Percentiles rank a stretch among this genome's conserved stretches.
phyloP scores from a whole-genome alignment of 2,113 vertebrate genomes.

The Nasalis larvatus region DNA sequence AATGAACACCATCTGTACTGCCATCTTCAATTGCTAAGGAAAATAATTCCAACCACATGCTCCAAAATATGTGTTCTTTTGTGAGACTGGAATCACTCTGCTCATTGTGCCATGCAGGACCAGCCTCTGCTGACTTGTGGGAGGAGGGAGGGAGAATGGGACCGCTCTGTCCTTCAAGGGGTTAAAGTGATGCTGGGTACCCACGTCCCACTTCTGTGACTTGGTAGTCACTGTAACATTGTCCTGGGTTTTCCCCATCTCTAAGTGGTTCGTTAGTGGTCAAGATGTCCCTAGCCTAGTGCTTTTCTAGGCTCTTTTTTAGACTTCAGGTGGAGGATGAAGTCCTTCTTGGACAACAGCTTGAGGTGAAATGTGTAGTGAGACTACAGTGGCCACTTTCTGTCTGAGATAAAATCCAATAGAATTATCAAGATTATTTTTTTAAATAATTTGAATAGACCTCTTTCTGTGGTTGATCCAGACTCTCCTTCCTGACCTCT shows the following conservation, averaged over 20 bases:
- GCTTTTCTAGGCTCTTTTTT: background rate
- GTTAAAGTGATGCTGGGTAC: accelerated
- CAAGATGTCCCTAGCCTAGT: background rate
- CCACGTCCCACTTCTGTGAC: background rate
- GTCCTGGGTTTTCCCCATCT: background rate
- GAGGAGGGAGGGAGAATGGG: background rate
- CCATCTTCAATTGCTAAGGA: conserved; percentile 38
- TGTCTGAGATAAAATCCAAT: background rate
- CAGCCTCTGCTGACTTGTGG: background rate
- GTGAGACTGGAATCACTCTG: background rate
- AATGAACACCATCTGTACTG: conserved; percentile 53
- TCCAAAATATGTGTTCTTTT: background rate
- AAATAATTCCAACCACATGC: conserved; percentile 39
- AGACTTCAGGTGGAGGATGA: background rate
- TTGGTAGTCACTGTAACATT: background rate
- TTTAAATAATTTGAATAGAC: background rate
- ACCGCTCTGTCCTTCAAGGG: background rate
- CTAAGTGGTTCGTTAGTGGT: background rate
- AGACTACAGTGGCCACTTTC: background rate
- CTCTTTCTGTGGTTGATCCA: background rate
- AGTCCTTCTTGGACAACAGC: background rate
- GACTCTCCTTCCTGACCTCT: background rate
- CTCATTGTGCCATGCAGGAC: background rate
- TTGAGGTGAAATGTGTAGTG: background rate
- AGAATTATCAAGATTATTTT: background rate